Evolutionary conservation across 2,888 invertebrate genomes (phyloP), one percentile per base, ranked within the genome.

Genomic region (Nephrotoma flavescens): DNA sequence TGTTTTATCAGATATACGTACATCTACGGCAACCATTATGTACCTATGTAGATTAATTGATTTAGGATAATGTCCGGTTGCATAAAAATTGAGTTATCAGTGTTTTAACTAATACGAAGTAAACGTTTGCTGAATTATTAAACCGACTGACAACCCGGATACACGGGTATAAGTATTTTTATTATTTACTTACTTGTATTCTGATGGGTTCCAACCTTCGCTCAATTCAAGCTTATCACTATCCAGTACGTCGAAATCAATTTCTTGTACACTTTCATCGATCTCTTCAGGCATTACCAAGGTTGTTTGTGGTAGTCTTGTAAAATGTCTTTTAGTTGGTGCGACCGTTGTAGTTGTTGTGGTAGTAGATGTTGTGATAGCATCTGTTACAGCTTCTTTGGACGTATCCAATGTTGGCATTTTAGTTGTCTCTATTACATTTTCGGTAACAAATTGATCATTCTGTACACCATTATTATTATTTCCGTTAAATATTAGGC

Each of bases 191-290:
- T 89, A 92, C 92, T 89, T 90, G 88, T 92, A 92, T 87, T 90
- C 89, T 9, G 89, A 88, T 52, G 92, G 92, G 83, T 89, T 89
- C 92, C 92, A 92, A 87, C 92, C 92, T 86, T 92, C 91, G 86
- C 89, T 90, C 2, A 91, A 89, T 83, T 90, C 89, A 5, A 92
- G 88, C 41, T 89, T 89, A 88, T 90, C 90, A 57, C 88, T 88
- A 86, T 86, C 88, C 84, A 88, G 90, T 31, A 86, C 47, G 11
- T 84, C 84, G 5, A 15, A 1, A n/a, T 84, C 84, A 42, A 84
- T 42, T n/a, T 90, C 87, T 90, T 89, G 11, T 90, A 90, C 52
- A 91, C 89, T 41, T 90, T 89, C 4, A 88, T 88, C 84, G 5
- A 84, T 42, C 5, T 84, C 84, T 15, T 84, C 84, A 6, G 41